Percentiles rank a stretch among this genome's conserved stretches.
These are phyloP conservation scores for Danio rerio DNA, from an alignment of 2,113 vertebrate species.

Conservation along the genomic window GRCz12tu NC_133177.1:11895501-11896000, in stretches of 20 bases:
- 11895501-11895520: conserved; percentile 8
- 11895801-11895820: neutral
- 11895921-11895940: conserved; percentile 48
- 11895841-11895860: neutral
- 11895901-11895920: neutral
- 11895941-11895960: conserved; percentile 45
- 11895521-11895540: conserved; percentile 40
- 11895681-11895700: neutral
- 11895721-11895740: neutral
- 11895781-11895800: neutral
- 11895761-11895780: neutral
- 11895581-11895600: neutral
- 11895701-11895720: neutral
- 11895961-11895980: conserved; percentile 25
- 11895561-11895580: neutral
- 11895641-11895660: neutral
- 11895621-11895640: neutral
- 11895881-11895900: neutral
- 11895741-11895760: neutral
- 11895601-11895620: neutral
- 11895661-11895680: neutral
- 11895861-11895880: neutral
- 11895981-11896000: neutral
- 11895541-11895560: neutral
- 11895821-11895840: neutral